Evolutionary conservation across 2,797 vertebrate species (phyloP).

Genomic region (Syngnathus rostellatus): DNA sequence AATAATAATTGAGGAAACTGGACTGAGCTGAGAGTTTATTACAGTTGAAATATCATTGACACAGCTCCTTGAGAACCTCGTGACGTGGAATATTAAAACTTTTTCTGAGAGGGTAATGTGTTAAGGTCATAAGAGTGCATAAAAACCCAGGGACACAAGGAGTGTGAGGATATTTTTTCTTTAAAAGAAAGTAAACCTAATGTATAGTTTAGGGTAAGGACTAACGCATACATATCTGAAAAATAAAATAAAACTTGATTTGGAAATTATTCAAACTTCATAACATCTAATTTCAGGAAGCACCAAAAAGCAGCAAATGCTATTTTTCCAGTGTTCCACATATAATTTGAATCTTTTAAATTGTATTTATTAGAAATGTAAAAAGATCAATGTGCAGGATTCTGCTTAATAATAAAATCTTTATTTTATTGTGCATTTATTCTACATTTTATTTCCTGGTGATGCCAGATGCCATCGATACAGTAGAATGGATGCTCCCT

Average conservation of each 20-base stretch:
- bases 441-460: background rate
- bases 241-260: background rate
- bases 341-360: background rate
- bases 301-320: background rate
- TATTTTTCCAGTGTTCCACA: background rate
- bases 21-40: background rate
- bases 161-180: no score
- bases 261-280: background rate
- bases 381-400: background rate
- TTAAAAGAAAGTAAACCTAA: background rate
- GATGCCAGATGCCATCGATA: background rate
- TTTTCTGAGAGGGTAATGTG: background rate
- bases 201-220: background rate
- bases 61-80: background rate
- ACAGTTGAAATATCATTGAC: background rate
- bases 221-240: background rate
- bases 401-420: background rate
- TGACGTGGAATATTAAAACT: background rate
- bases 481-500: background rate
- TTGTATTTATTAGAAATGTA: background rate
- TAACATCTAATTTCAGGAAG: background rate
- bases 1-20: background rate
- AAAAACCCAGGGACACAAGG: no score
- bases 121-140: background rate
- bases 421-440: background rate